Base-by-base conservation (phyloP, 2,113 vertebrate genomes). In the Albula goreensis region DNA sequence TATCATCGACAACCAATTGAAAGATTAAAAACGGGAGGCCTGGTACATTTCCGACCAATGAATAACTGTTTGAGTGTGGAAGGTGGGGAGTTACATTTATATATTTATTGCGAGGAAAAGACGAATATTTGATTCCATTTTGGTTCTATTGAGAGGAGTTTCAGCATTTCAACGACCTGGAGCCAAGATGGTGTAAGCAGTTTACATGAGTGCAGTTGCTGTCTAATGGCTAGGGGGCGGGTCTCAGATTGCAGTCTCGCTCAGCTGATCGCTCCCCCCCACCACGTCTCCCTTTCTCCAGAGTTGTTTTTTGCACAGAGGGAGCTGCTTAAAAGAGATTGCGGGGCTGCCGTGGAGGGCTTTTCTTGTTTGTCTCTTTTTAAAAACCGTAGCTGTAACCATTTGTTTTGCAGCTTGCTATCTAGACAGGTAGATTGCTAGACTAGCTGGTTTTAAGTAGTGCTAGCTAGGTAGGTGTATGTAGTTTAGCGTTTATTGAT, bases 291-390 rank as follows among this genome's bases (percentile, higher is more conserved):
- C 84, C 49, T 85, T 84, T 92, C 91, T 88, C 89, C 88, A 89
- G 92, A 94, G 91, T 95, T 95, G 92, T 94, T 96, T 94, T 89
- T 94, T 94, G 91, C 93, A 91, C 91, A 92, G 85, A 89, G 85
- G 84, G 90, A 94, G 87, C 92, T 90, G 94, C 91, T 91, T 93
- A 94, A 94, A 93, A 94, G 93, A 93, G 92, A 94, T 89, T 92
- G 88, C 53, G 85, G 90, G 74, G 88, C 87, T 88, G 89, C 85
- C 91, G 85, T 90, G 90, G 22, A 83, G 85, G 78, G 74, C 50
- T 74, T 82, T 87, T 78, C 63, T 82, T 86, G 77, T 88, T 87
- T 88, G 51, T 87, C 51, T 83, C 31, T 89, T 83, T 80, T 85
- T 66, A 91, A 77, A 83, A 77, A 83, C 86, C 78, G 31, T 48